Evolutionary conservation across 2,888 invertebrate species (phyloP).

Genomic region (Mellilla xanthometata): DNA sequence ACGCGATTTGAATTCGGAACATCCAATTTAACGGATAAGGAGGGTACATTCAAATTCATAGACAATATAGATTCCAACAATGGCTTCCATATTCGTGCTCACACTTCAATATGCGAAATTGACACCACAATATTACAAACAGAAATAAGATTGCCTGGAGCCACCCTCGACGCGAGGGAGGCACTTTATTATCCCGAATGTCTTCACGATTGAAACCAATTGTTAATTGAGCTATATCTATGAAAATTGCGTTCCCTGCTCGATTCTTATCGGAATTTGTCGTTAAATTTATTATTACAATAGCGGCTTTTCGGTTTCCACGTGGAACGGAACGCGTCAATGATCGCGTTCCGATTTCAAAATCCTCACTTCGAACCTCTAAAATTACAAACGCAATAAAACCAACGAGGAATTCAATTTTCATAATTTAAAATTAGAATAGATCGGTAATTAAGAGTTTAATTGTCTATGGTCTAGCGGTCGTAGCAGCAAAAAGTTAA

Average conservation of each 20-base stretch:
- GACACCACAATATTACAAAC: constrained; percentile 82
- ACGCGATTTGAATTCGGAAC: constrained; percentile 32
- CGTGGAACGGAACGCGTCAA: constrained; percentile 55
- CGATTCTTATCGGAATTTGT: constrained; percentile 79
- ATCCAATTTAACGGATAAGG: constrained; percentile 52
- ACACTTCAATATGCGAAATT: constrained; percentile 81
- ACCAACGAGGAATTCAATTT: constrained; percentile 20
- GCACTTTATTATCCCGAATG: constrained; percentile 78
- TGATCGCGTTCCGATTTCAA: constrained; percentile 50
- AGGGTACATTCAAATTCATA: constrained; percentile 59
- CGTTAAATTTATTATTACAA: constrained; percentile 74
- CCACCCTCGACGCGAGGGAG: constrained; percentile 55
- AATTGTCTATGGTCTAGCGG: constrained; percentile 23
- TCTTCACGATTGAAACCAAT: constrained; percentile 82
- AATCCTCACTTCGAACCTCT: constrained; percentile 41
- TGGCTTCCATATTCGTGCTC: constrained; percentile 66
- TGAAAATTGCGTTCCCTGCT: constrained; percentile 76
- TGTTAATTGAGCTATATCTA: constrained; percentile 83
- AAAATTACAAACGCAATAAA: constrained; percentile 23
- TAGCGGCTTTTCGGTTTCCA: constrained; percentile 57
- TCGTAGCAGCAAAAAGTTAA: constrained; percentile 17
- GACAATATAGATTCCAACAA: constrained; percentile 64
- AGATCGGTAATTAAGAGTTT: constrained; percentile 22
- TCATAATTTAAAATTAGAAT: constrained; percentile 35
- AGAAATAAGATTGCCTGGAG: constrained; percentile 78